Base-by-base conservation (phyloP, 2,113 vertebrate species). In the Stictonetta naevosa region DNA sequence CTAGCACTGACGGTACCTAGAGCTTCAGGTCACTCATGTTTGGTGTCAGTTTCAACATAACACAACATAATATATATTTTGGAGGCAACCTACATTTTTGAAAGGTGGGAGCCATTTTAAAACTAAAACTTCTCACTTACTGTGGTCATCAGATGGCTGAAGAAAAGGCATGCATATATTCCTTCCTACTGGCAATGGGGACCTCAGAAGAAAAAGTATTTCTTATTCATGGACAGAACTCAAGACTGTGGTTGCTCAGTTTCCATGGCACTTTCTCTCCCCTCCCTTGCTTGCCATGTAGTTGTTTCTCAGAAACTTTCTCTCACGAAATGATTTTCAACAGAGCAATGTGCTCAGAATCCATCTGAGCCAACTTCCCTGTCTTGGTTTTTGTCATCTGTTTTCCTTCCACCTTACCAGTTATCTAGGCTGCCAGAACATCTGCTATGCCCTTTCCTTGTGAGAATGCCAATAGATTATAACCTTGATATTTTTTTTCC, bases 31-130 rank as follows among this genome's bases (percentile, higher is more conserved):
- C 52, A 34, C 40, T 74, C 60, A 5, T 20, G 10, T 67, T 72
- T 82, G 34, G 6, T 76, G 66, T 22, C 71, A 69, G 48, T 22
- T 62, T 21, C 26, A 28, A 85, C 40, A 34, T 13, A 66, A 79
- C 34, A 82, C 14, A 56, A 33, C 8, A 7, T 5, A 40, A 55
- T 15, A 36, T 2, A 0, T 73, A 58, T 62, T 81, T 73, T 89
- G 18, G 67, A 90, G 50, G 68, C 23, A 8, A 3, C 8, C 33
- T 48, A 83, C 33, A 56, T 58, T 88, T 95, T 62, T 55, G 68
- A 91, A 87, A n/a, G 78, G 25, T 2, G 1, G 8, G 21, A 0
- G 0, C 83, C 14, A 48, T 42, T 36, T 78, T 25, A 64, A 22
- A 34, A 5, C 15, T n/a, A 74, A 52, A 58, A 72, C 13, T 68